Base-by-base conservation (phyloP, 2,113 vertebrate genomes). In the Cynopterus brachyotis region DNA sequence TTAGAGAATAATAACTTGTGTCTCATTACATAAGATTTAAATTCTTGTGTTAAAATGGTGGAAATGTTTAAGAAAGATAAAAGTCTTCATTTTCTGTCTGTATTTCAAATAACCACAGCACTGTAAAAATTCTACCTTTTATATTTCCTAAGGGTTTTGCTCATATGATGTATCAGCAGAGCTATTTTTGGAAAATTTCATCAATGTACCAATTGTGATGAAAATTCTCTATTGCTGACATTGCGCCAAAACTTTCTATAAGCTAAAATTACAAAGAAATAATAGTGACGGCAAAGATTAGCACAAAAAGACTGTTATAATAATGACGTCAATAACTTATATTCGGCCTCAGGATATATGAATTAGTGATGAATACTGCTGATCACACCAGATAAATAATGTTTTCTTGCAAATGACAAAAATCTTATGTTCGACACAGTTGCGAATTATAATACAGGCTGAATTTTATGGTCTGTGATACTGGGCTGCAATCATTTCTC, bases 71-170 rank as follows among this genome's bases (percentile, higher is more conserved):
- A 55, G 11, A 89, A 94, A 53, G 16, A 4, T 30, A 26, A 62
- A 94, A 86, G 11, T 87, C 35, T 59, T 42, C 17, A 59, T 55
- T 85, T 6, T 66, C 9, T 70, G 5, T 50, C 40, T 55, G 4
- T 30, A 90, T 90, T 96, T 95, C 64, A 93, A 84, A 83, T 88
- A 83, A 93, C 17, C 40, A 45, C 10, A 85, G 26, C 22, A 28
- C 12, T 62, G 9, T n/a, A 45, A 28, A 91, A 67, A 45, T 50
- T 45, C 13, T 2, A 26, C 35, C 9, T 62, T 67, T 13, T 91
- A 5, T 89, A 6, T 7, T 72, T 94, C 24, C 45, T 82, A 40
- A 20, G 10, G 12, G 3, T 35, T 86, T 91, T 89, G 32, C 1
- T 78, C 40, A 40, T 10, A 16, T 90, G 32, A 42, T 35, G 17